These are phyloP conservation scores for Panagrolaimus sp. DNA, from an alignment of 1,140 invertebrate species.

Conservation along the genomic window DNA sequence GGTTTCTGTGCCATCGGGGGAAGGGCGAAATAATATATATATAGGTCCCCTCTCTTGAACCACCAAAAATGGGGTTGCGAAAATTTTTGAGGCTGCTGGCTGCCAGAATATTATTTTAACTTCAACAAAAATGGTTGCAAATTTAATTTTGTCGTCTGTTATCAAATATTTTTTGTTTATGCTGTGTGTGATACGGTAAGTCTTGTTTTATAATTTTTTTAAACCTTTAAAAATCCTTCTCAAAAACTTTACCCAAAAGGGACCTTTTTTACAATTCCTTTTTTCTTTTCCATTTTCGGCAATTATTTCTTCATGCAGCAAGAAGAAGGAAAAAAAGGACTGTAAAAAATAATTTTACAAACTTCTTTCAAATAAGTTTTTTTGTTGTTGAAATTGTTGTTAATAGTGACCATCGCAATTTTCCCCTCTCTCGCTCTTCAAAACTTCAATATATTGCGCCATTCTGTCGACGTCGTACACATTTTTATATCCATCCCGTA, in stretches of 20 bases:
- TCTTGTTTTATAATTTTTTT: not conserved
- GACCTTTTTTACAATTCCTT: not conserved
- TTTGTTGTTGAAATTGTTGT: not conserved
- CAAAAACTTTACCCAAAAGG: not conserved
- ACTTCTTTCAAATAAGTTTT: not conserved
- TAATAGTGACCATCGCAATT: too few relatives aligned
- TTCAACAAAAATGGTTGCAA: not conserved
- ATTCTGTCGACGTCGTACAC: not conserved
- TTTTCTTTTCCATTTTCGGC: not conserved
- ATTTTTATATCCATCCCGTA: not conserved
- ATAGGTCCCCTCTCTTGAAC: not conserved
- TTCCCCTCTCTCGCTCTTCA: too few relatives aligned
- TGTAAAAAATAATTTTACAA: not conserved
- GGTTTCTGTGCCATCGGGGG: slow-evolving; percentile 17
- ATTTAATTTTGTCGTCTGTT: not conserved
- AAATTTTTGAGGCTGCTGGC: not conserved
- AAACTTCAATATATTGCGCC: too few relatives aligned
- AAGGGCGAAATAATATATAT: too few relatives aligned
- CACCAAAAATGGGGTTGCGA: slow-evolving; percentile 10
- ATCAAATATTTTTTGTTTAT: not conserved
- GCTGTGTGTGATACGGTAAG: not conserved
- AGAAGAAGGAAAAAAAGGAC: not conserved
- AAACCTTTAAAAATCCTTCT: not conserved
- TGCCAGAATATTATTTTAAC: not conserved
- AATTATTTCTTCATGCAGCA: slow-evolving; percentile 2